Conservation (phyloP, 2,797 vertebrate species). For the Myotis vivesi region DNA sequence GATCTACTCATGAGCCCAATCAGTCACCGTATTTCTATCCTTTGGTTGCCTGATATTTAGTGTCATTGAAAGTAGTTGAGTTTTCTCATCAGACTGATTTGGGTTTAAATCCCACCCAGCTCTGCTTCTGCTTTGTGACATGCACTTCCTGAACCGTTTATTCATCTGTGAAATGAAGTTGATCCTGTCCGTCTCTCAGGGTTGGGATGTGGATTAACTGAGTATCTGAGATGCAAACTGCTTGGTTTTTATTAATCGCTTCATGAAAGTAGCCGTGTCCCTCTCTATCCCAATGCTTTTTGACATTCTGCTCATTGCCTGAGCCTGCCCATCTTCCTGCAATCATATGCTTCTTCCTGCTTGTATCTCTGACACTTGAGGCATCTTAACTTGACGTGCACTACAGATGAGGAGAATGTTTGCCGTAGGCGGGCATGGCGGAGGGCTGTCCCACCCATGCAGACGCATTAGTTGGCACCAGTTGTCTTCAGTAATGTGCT, state of each 20-base stretch:
- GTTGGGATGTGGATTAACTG: background rate
- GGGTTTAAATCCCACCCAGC: background rate
- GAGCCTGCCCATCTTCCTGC: background rate
- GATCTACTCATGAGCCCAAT: background rate
- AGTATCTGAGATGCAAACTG: background rate
- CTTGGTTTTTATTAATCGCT: background rate
- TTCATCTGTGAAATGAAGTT: background rate
- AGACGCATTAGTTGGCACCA: background rate
- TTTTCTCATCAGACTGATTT: constrained; percentile 9
- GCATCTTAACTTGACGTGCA: background rate
- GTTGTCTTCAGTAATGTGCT: background rate
- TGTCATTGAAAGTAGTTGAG: background rate
- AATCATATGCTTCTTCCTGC: background rate
- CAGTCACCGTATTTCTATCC: background rate
- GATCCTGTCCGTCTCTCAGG: background rate
- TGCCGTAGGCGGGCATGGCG: background rate
- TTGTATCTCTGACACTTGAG: background rate
- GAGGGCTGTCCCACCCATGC: background rate
- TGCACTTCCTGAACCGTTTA: background rate
- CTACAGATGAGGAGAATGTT: background rate
- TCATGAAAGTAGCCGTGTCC: background rate
- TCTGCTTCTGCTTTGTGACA: background rate
- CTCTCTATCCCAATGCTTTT: background rate
- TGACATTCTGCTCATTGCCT: background rate
- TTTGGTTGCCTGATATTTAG: background rate